These are phyloP conservation scores for Mixornis gularis DNA, from an alignment of 2,113 vertebrate species.

Conservation along the genomic window DNA sequence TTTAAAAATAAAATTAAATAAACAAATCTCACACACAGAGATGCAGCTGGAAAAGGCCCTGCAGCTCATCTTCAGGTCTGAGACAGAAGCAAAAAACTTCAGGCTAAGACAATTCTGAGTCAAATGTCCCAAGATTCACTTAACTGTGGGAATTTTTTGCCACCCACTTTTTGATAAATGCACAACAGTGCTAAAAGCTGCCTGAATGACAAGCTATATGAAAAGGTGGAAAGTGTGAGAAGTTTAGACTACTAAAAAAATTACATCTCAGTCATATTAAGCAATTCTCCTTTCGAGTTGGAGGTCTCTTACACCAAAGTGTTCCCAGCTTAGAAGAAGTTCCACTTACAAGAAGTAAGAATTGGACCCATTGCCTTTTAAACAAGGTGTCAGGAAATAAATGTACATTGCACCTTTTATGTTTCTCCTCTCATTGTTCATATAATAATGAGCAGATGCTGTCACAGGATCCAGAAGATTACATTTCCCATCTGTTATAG, in stretches of 20 bases:
- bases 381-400: slow-evolving; percentile 9
- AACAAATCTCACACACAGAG: background rate
- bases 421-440: slow-evolving; percentile 36
- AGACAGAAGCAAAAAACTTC: background rate
- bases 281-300: background rate
- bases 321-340: background rate
- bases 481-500: slow-evolving; percentile 42
- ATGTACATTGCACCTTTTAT: background rate
- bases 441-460: slow-evolving; percentile 29
- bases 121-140: background rate
- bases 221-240: background rate
- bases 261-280: background rate
- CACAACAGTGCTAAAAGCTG: background rate
- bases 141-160: background rate
- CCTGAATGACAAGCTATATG: background rate
- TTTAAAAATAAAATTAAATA: background rate
- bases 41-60: background rate
- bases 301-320: background rate
- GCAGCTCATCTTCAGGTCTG: background rate
- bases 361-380: background rate
- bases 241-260: background rate
- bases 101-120: background rate
- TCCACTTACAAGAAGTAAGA: background rate
- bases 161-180: background rate
- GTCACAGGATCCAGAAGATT: slow-evolving; percentile 36